Evolutionary conservation across 2,888 invertebrate species (phyloP).

Genomic region (Drosophila meridionalis): DNA sequence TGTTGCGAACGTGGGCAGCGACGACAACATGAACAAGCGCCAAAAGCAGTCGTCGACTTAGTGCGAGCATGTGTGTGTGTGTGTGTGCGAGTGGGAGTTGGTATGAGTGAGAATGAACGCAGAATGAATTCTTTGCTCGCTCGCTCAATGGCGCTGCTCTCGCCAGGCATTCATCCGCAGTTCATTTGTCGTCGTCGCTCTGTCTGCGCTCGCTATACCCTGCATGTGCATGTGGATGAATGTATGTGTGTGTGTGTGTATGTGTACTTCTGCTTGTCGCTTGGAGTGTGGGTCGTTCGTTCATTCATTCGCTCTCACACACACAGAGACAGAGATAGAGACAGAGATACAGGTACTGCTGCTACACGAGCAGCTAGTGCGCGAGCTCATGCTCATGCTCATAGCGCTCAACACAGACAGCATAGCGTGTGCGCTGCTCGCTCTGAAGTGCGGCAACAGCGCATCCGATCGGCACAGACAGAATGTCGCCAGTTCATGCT

Average conservation of each 20-base stretch:
- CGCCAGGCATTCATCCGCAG: conserved; percentile 41
- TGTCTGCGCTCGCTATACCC: conserved; percentile 54
- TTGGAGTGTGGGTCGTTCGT: conserved; percentile 39
- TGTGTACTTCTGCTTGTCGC: conserved; percentile 16
- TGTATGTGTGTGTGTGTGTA: conserved; percentile 13
- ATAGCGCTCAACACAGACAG: conserved; percentile 48
- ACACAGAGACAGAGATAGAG: conserved; percentile 17
- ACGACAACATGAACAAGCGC: conserved; percentile 45
- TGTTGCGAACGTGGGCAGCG: conserved; percentile 50
- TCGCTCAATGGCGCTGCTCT: conserved; percentile 26
- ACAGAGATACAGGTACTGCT: conserved; percentile 30
- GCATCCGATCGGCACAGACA: conserved; percentile 93
- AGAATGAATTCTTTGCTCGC: conserved; percentile 54
- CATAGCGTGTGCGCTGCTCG: conserved; percentile 43
- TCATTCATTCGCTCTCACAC: conserved; percentile 42
- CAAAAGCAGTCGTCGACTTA: conserved; percentile 32
- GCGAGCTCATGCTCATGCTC: conserved; percentile 30
- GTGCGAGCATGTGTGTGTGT: conserved; percentile 21
- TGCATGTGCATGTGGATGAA: conserved; percentile 20
- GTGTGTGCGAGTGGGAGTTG: conserved; percentile 35
- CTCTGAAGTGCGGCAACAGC: conserved; percentile 87
- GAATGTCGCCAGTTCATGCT: conserved; percentile 95
- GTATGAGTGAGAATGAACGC: conserved; percentile 57
- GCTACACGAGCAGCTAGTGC: conserved; percentile 15
- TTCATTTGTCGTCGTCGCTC: conserved; percentile 61